These are phyloP conservation scores for Semicossyphus pulcher DNA, from an alignment of 2,113 vertebrate species.

Conservation along the genomic window DNA sequence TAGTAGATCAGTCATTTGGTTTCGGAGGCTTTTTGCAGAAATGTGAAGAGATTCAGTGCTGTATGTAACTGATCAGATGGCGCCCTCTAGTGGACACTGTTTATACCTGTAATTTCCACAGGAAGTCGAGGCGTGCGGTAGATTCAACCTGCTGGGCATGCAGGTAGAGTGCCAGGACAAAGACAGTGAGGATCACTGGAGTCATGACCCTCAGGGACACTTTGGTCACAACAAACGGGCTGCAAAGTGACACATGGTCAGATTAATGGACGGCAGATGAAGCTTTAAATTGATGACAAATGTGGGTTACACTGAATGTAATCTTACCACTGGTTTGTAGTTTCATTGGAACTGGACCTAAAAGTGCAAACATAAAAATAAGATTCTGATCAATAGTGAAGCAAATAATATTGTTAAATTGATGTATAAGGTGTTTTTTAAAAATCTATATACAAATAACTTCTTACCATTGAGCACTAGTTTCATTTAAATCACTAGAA, in stretches of 20 bases:
- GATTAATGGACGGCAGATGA: background rate
- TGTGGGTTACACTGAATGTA: background rate
- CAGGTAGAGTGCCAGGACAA: constrained; percentile 94
- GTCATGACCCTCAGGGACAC: constrained; percentile 94
- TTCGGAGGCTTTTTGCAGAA: background rate
- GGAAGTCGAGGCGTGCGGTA: constrained; percentile 95
- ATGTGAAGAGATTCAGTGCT: background rate
- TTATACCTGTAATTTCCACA: constrained; percentile 97
- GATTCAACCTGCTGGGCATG: constrained; percentile 98
- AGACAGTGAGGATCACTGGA: constrained; percentile 93
- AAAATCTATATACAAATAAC: background rate
- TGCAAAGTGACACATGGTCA: constrained; percentile 39
- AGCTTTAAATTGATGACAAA: too few relatives aligned
- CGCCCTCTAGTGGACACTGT: constrained; percentile 43
- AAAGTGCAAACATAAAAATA: constrained; percentile 4
- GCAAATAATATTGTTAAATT: background rate
- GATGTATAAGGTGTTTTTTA: background rate
- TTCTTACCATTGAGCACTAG: constrained; percentile 79
- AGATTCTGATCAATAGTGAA: background rate
- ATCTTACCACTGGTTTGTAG: constrained; percentile 88
- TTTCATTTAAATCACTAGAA: constrained; percentile 81
- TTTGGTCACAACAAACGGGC: constrained; percentile 85
- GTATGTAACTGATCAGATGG: background rate
- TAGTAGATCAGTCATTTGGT: background rate
- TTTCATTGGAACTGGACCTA: constrained; percentile 87